A percentile compares a stretch with the other conserved stretches of the same genome.
These are phyloP conservation scores for Hozukius guyotensis DNA, from an alignment of 2,797 vertebrate species.

Conservation along the genomic window DNA sequence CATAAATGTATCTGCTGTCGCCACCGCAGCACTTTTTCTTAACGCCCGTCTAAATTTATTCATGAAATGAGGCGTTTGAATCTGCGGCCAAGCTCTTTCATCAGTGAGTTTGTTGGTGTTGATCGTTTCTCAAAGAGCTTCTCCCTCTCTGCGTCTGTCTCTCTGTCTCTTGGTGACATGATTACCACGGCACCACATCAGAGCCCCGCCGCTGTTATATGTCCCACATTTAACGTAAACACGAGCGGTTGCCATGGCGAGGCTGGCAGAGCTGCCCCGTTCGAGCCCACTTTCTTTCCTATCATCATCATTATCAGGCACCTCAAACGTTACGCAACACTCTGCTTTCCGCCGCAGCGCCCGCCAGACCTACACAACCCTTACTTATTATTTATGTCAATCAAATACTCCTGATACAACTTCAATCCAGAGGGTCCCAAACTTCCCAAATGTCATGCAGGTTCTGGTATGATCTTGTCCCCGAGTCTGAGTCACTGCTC, in stretches of 20 bases:
- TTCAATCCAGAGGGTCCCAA: neutral
- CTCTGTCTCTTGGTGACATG: slow-evolving; percentile 28
- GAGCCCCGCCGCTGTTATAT: neutral
- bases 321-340: slow-evolving; percentile 26
- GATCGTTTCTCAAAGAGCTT: slow-evolving; percentile 44
- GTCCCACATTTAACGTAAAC: slow-evolving; percentile 50
- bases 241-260: slow-evolving; percentile 40
- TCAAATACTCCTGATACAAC: neutral
- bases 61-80: slow-evolving; percentile 43
- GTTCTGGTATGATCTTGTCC: neutral
- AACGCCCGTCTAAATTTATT: slow-evolving; percentile 47
- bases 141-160: slow-evolving; percentile 12
- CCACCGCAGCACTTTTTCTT: slow-evolving; percentile 55
- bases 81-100: slow-evolving; percentile 46
- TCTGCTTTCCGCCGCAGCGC: neutral
- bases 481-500: neutral
- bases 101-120: slow-evolving; percentile 53
- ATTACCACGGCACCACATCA: slow-evolving; percentile 57
- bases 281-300: slow-evolving; percentile 17
- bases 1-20: slow-evolving; percentile 58
- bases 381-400: neutral
- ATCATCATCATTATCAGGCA: slow-evolving; percentile 38
- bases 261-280: slow-evolving; percentile 10
- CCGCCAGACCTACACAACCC: neutral
- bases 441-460: neutral